Percentiles rank a stretch among this genome's conserved stretches.
These are phyloP conservation scores for Malurus melanocephalus DNA, from an alignment of 2,113 vertebrate genomes.

Conservation along the genomic window DNA sequence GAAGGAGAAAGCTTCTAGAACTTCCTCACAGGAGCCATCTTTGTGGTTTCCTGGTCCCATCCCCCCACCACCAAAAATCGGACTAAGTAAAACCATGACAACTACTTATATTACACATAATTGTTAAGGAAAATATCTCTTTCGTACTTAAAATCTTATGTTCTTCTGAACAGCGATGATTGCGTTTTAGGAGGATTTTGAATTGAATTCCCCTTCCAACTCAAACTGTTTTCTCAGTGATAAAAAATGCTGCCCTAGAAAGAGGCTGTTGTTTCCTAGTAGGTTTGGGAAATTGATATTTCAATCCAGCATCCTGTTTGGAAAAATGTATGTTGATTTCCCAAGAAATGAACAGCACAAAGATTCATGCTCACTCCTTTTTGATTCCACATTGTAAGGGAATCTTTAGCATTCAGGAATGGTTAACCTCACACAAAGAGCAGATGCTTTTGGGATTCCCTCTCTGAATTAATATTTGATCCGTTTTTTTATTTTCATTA, in stretches of 20 bases:
- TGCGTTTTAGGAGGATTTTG: background rate
- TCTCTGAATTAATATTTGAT: constrained; percentile 8
- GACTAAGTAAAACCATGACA: too few species aligned
- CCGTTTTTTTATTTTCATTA: background rate
- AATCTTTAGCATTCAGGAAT: background rate
- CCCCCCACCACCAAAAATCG: too few species aligned
- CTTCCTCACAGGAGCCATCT: too few species aligned
- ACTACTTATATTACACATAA: background rate
- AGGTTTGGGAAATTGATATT: background rate
- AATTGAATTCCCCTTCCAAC: background rate
- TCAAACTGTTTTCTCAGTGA: background rate
- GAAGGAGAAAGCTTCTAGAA: too few species aligned
- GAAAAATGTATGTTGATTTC: background rate
- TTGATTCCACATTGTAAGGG: background rate
- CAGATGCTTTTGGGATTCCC: background rate
- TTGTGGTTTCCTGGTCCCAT: too few species aligned
- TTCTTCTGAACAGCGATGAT: background rate
- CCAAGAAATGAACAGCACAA: background rate
- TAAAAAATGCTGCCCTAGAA: background rate
- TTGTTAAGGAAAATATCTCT: background rate
- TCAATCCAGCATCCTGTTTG: background rate
- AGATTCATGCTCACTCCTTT: background rate
- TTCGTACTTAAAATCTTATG: background rate
- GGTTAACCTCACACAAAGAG: background rate
- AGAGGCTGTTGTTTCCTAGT: background rate